A percentile compares a stretch with the other conserved stretches of the same genome.
Evolutionary conservation across 2,113 vertebrate genomes (phyloP).

Genomic region (Corythaixoides concolor): DNA sequence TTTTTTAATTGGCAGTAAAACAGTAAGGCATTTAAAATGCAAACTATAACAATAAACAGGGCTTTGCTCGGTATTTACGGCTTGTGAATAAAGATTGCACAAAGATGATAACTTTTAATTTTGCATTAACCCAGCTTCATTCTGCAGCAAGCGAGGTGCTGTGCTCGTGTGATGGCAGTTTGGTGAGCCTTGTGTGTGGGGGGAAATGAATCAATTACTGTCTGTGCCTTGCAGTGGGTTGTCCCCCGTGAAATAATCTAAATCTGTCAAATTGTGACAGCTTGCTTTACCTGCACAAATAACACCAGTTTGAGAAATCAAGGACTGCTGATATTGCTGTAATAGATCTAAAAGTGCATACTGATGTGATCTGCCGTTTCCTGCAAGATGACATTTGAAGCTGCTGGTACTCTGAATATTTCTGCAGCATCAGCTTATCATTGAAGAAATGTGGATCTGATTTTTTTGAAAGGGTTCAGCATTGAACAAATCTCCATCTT

Average conservation of each 20-base stretch:
- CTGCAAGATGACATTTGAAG: conserved; percentile 1
- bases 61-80: background rate
- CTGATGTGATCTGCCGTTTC: conserved; percentile 37
- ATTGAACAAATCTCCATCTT: background rate
- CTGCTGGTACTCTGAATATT: background rate
- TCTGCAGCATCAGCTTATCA: conserved; percentile 1
- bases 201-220: background rate
- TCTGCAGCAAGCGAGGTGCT: background rate
- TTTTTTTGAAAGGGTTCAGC: background rate
- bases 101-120: conserved; percentile 23
- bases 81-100: background rate
- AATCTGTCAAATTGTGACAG: conserved; percentile 21
- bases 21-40: background rate
- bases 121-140: background rate
- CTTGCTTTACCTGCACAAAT: conserved; percentile 34
- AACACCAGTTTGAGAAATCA: conserved; percentile 40
- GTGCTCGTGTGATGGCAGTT: background rate
- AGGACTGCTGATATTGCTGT: conserved; percentile 4
- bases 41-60: background rate
- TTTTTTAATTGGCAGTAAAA: background rate
- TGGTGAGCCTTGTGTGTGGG: background rate
- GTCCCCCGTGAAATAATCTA: conserved; percentile 13
- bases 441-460: background rate
- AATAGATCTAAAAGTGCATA: conserved; percentile 46
- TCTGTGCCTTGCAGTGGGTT: background rate